Percentiles rank a stretch among this genome's conserved stretches.
Evolutionary conservation across 92 coral and sea anemone species (phyloP).

Genomic region (Siderastrea radians): DNA sequence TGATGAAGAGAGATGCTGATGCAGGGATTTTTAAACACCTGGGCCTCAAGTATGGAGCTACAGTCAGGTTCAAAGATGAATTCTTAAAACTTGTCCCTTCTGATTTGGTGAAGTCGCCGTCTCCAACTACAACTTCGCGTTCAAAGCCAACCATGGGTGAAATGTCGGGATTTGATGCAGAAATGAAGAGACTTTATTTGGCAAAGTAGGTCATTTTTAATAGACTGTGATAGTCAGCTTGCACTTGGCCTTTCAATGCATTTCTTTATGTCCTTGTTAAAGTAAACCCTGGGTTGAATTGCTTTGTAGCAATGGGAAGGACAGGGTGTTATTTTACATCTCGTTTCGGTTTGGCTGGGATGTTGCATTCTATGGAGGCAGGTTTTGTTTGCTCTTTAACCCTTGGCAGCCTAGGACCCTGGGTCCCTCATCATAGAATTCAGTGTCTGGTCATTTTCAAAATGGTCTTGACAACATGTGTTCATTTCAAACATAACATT

Average conservation of each 20-base stretch:
- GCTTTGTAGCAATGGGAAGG: not conserved
- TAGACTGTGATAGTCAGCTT: constrained; percentile 32
- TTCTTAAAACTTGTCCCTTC: too few relatives aligned
- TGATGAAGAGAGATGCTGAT: constrained; percentile 49
- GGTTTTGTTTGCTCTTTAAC: too few relatives aligned
- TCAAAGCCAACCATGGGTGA: constrained; percentile 55
- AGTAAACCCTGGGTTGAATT: not conserved
- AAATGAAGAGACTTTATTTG: constrained; percentile 47
- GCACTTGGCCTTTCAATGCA: not conserved
- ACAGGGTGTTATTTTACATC: not conserved
- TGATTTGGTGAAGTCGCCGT: not conserved
- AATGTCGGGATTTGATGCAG: constrained; percentile 53
- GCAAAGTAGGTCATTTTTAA: constrained; percentile 38
- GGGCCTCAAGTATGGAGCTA: constrained; percentile 53
- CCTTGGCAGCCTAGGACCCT: too few relatives aligned
- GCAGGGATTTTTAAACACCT: constrained; percentile 41
- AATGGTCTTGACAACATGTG: too few relatives aligned
- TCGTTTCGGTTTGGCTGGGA: too few relatives aligned
- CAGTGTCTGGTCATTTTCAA: too few relatives aligned
- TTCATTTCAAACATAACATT: too few relatives aligned
- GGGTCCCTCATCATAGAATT: too few relatives aligned
- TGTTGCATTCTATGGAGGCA: too few relatives aligned
- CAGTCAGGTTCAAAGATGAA: constrained; percentile 25
- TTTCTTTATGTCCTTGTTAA: not conserved
- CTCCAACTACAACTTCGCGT: not conserved